Evolutionary conservation across 2,797 vertebrate species (phyloP), one percentile per base, ranked within the genome.

Genomic region (Helicolenus hilgendorfi): DNA sequence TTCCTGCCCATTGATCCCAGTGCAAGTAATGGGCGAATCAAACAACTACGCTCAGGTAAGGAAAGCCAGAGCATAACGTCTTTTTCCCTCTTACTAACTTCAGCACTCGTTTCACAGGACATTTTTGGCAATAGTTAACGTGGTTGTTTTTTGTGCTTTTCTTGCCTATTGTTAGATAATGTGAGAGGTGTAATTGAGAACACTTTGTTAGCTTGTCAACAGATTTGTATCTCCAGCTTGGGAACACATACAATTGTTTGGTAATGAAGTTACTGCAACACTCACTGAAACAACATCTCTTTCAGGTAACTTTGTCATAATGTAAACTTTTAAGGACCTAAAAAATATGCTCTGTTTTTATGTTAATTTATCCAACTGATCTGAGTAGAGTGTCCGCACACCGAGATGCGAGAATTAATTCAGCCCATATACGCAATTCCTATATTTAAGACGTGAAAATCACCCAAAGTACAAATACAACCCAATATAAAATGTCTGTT

Each of bases 1-100:
- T 99, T 99, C 95, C 96, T 99, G 80, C 99, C 99, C 0, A 98
- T 99, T 4, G 98, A 99, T 94, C 98, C 99, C 84, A 98, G 96
- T 20, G 93, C 98, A 38, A 99, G 99, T 97, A 98, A 98, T 0
- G 99, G 99, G 35, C 97, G 99, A 78, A 99, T 99, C 86, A 99
- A 99, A 79, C 99, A 99, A 77, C 98, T 99, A 76, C 97, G 99
- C 92, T 99, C 99, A 97, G 99, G 99, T 99, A 98, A 96, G 97
- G 35, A 87, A 69, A 83, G 9, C 22, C 56, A 14, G 6, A 14
- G 5, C 15, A 18, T 22, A 24, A 53, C 33, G 18, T 11, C 7
- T 26, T 59, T 72, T 41, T 24, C 5, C 31, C 22, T 77, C 4
- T 13, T 15, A 1, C 53, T 72, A 83, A 76, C 49, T 10, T 22